Percentiles rank a stretch among this genome's conserved stretches.
These are phyloP conservation scores for Latrodectus geometricus DNA, from an alignment of 1,140 invertebrate genomes.

Conservation along the genomic window DNA sequence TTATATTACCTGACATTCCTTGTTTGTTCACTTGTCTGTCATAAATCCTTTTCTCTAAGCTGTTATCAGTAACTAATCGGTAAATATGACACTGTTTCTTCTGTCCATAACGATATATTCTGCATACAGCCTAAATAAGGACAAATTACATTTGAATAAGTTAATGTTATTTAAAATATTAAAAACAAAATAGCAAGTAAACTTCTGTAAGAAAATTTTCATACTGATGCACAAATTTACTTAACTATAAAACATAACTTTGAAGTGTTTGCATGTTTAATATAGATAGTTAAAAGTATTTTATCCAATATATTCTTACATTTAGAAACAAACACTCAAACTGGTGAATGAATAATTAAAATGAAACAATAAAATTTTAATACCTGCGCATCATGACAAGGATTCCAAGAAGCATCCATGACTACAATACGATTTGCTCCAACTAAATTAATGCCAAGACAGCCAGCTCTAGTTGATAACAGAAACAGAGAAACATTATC, in stretches of 20 bases:
- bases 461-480: conserved; percentile 97
- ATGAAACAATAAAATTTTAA: background rate
- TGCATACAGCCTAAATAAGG: conserved; percentile 81
- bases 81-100: conserved; percentile 95
- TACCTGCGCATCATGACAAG: conserved; percentile 96
- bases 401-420: conserved; percentile 99
- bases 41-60: conserved; percentile 97
- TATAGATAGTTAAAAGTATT: too few species aligned
- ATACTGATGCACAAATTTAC: too few species aligned
- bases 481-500: conserved; percentile 90
- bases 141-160: too few species aligned
- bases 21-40: conserved; percentile 98
- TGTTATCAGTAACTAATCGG: conserved; percentile 95
- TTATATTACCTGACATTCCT: conserved; percentile 79
- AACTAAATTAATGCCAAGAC: conserved; percentile 93
- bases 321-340: too few species aligned
- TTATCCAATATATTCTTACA: too few species aligned
- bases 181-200: too few species aligned
- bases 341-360: too few species aligned
- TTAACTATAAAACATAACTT: too few species aligned
- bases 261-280: too few species aligned
- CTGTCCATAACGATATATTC: conserved; percentile 97
- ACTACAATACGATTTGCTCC: conserved; percentile 98
- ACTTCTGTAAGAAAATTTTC: too few species aligned
- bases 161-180: too few species aligned